These are phyloP conservation scores for Diarsia brunnea DNA, from an alignment of 2,888 invertebrate genomes.

Conservation along the genomic window DNA sequence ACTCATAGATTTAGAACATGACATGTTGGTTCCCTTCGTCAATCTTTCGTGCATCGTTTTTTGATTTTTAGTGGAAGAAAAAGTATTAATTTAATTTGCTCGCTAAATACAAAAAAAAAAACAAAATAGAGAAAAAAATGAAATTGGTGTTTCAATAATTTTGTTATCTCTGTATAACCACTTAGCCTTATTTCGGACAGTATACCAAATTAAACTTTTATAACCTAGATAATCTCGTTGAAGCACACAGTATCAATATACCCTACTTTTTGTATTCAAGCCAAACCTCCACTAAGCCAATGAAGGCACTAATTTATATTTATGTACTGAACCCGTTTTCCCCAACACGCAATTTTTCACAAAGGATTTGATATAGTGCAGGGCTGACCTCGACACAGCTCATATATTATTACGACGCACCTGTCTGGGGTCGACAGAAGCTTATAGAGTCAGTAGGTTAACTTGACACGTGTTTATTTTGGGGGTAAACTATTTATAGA, in stretches of 20 bases:
- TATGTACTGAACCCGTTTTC: constrained; percentile 57
- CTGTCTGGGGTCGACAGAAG: constrained; percentile 43
- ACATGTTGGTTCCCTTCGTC: neutral
- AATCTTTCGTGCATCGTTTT: too few relatives aligned
- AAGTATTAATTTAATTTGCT: too few relatives aligned
- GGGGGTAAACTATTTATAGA: neutral
- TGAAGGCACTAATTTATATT: constrained; percentile 54
- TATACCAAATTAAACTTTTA: neutral
- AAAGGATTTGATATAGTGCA: constrained; percentile 63
- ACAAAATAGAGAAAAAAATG: too few relatives aligned
- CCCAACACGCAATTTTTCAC: constrained; percentile 56
- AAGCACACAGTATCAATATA: constrained; percentile 14
- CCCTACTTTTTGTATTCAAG: constrained; percentile 30
- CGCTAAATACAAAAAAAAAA: too few relatives aligned
- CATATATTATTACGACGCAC: constrained; percentile 63
- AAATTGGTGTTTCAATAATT: too few relatives aligned
- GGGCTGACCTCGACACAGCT: constrained; percentile 57
- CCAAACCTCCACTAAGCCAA: constrained; percentile 31
- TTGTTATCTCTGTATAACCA: too few relatives aligned
- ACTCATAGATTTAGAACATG: neutral
- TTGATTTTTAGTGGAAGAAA: too few relatives aligned
- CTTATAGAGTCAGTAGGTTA: constrained; percentile 33
- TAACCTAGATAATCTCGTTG: neutral
- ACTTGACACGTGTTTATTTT: constrained; percentile 7
- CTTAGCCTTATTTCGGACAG: neutral